Evolutionary conservation across 2,113 vertebrate genomes (phyloP).

Genomic region (Crotalus horridus): DNA sequence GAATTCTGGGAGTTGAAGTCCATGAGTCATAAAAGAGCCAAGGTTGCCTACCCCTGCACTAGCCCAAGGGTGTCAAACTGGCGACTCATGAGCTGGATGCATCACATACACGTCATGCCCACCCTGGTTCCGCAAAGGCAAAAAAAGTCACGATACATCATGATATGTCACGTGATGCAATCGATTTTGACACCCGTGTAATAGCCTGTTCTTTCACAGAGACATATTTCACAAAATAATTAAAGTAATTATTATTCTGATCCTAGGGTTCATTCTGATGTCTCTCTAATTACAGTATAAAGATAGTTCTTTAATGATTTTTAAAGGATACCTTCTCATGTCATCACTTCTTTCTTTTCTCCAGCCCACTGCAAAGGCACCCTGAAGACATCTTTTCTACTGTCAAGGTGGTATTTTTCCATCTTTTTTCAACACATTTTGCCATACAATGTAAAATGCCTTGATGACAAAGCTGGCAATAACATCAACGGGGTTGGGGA

Average conservation of each 20-base stretch:
- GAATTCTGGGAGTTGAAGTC: too few species aligned
- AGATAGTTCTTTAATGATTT: not conserved
- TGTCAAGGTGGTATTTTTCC: not conserved
- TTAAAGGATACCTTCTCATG: not conserved
- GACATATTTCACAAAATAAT: not conserved
- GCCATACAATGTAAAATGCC: not conserved
- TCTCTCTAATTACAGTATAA: not conserved
- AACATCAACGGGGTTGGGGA: not conserved
- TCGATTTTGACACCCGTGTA: not conserved
- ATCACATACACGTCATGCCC: too few species aligned
- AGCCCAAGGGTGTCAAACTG: not conserved
- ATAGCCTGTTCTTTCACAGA: not conserved
- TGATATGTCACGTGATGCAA: accelerated
- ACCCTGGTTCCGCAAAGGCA: not conserved
- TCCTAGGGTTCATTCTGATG: not conserved
- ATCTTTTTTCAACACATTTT: not conserved
- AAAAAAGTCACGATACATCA: not conserved
- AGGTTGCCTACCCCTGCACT: too few species aligned
- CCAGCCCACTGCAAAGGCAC: not conserved
- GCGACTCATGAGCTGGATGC: too few species aligned
- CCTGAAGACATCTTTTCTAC: not conserved
- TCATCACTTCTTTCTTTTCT: not conserved
- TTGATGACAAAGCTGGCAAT: not conserved
- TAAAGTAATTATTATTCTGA: not conserved
- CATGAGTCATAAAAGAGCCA: too few species aligned